These are phyloP conservation scores for Daktulosphaira vitifoliae DNA, from an alignment of 1,140 invertebrate genomes.

Conservation along the genomic window DNA sequence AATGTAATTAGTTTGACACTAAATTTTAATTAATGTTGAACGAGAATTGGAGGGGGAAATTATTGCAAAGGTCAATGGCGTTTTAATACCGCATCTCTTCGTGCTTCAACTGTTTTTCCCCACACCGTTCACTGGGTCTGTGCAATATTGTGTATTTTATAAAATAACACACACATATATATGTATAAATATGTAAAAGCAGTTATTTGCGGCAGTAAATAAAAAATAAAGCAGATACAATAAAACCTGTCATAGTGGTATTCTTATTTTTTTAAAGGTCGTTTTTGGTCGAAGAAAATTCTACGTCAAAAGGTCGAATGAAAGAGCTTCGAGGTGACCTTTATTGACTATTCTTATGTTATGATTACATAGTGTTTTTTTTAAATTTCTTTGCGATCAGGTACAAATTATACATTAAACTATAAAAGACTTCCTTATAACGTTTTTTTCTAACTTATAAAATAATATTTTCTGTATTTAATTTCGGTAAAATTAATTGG, in stretches of 20 bases:
- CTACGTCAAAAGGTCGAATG: background rate
- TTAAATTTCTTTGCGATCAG: too few species aligned
- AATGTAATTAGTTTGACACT: background rate
- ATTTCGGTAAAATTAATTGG: too few species aligned
- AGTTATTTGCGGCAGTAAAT: background rate
- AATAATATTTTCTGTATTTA: too few species aligned
- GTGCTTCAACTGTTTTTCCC: background rate
- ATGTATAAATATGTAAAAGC: too few species aligned
- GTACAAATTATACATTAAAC: too few species aligned
- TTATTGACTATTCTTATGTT: background rate
- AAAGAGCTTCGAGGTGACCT: background rate
- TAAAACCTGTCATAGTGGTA: background rate
- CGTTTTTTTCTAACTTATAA: too few species aligned
- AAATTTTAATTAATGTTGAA: conserved; percentile 1
- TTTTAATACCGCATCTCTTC: background rate
- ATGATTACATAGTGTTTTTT: too few species aligned
- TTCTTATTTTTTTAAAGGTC: conserved; percentile 4
- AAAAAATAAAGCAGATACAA: background rate
- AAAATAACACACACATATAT: too few species aligned
- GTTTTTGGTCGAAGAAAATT: background rate
- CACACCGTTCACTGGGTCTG: too few species aligned
- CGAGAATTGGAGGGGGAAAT: too few species aligned
- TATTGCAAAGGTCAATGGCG: background rate
- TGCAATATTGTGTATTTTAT: too few species aligned
- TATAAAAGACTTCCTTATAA: too few species aligned